Percentiles rank a stretch among this genome's conserved stretches.
These are phyloP conservation scores for Psittacula derbiana DNA, from an alignment of 2,797 vertebrate species.

Conservation along the genomic window DNA sequence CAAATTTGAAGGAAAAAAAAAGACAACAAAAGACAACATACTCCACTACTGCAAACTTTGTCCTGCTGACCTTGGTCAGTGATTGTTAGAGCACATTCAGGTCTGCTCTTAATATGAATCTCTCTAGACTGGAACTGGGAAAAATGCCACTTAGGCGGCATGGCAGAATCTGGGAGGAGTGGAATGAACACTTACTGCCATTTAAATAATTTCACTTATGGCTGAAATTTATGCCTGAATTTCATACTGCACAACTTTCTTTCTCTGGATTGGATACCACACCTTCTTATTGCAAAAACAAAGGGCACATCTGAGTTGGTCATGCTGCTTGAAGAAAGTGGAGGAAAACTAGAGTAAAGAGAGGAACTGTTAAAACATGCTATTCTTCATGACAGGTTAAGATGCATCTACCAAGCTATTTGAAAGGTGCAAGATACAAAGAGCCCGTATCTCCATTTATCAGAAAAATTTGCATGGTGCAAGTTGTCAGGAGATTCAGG, in stretches of 20 bases:
- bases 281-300: neutral
- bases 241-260: neutral
- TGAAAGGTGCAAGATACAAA: neutral
- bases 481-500: neutral
- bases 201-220: slow-evolving; percentile 9
- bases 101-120: neutral
- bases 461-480: neutral
- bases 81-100: neutral
- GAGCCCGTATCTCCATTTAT: neutral
- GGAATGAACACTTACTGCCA: neutral
- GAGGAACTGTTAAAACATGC: neutral
- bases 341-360: neutral
- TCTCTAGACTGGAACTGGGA: neutral
- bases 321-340: neutral
- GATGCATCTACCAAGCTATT: neutral
- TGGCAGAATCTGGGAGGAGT: neutral
- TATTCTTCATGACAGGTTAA: neutral
- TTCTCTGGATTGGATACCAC: neutral
- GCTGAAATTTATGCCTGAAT: neutral
- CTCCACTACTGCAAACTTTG: neutral
- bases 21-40: neutral
- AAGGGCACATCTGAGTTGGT: accelerated
- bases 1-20: neutral
- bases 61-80: slow-evolving; percentile 50
- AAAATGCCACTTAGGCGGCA: neutral